phyloP scores from a whole-genome alignment of 2,113 vertebrate genomes.

The Porphyrio hochstetteri region DNA sequence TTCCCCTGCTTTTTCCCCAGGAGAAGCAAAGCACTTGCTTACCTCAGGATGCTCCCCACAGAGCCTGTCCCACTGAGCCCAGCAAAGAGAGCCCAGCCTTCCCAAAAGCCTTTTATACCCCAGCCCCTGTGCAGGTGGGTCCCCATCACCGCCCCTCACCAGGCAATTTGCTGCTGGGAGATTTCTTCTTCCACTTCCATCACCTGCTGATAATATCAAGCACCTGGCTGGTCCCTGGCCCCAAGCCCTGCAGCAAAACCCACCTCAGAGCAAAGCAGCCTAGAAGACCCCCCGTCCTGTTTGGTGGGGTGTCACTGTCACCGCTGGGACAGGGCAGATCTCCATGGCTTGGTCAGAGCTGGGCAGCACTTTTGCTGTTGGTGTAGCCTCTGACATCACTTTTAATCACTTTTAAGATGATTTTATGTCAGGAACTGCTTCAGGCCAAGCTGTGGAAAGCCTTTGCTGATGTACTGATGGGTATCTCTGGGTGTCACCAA shows the following conservation, averaged over 20 bases:
- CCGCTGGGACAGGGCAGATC: neutral
- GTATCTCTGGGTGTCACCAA: fast-evolving
- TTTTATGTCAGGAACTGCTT: neutral
- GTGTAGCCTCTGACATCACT: fast-evolving
- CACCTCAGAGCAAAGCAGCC: neutral
- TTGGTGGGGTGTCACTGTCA: neutral
- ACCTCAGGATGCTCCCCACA: neutral
- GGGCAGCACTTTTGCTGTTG: neutral
- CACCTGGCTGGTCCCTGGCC: neutral
- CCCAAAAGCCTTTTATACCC: neutral
- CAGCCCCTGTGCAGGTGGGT: neutral
- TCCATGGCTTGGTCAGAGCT: fast-evolving
- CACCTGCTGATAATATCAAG: fast-evolving
- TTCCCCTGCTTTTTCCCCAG: too few species aligned
- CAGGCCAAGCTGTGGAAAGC: fast-evolving
- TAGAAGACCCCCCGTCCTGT: fast-evolving
- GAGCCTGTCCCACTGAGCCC: fast-evolving
- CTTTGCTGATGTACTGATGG: fast-evolving
- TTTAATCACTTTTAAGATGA: fast-evolving
- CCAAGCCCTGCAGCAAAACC: neutral
- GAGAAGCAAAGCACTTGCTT: fast-evolving
- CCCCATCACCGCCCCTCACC: neutral
- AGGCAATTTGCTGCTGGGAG: neutral
- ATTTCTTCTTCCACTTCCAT: too few species aligned
- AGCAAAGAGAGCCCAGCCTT: neutral